Conservation (phyloP, 2,888 invertebrate species). For the Eledone cirrhosa region DNA sequence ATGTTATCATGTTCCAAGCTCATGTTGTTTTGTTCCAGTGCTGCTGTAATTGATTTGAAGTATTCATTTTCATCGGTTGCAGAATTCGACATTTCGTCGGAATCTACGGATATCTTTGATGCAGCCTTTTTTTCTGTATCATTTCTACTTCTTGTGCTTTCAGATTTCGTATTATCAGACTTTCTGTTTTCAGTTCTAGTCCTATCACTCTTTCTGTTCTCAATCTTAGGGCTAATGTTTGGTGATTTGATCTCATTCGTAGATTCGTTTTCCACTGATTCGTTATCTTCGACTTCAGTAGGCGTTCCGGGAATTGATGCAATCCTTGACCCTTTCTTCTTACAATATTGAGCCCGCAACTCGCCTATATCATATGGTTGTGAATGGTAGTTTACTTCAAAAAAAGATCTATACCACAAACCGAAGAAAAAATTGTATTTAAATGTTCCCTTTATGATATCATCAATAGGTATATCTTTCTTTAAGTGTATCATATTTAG, state of each 20-base stretch:
- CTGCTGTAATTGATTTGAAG: neutral
- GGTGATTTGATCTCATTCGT: too few relatives aligned
- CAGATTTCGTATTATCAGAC: neutral
- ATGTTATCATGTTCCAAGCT: neutral
- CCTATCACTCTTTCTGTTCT: too few relatives aligned
- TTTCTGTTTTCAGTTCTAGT: too few relatives aligned
- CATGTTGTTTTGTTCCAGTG: neutral
- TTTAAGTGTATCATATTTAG: neutral
- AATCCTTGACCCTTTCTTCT: neutral
- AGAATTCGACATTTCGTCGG: neutral
- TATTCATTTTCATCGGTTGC: neutral
- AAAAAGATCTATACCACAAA: constrained; percentile 17
- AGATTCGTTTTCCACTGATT: neutral
- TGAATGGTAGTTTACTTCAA: neutral
- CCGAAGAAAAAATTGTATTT: constrained; percentile 13
- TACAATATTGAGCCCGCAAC: neutral
- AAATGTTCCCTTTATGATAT: neutral
- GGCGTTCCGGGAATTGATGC: neutral
- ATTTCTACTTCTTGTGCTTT: neutral
- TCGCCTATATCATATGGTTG: neutral
- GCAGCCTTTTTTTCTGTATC: neutral
- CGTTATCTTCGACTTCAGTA: neutral
- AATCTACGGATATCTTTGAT: neutral
- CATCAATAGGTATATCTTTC: neutral
- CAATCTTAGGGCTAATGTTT: too few relatives aligned